phyloP scores from a whole-genome alignment of 2,797 vertebrate species.

The Heteromormyrus szaboi region DNA sequence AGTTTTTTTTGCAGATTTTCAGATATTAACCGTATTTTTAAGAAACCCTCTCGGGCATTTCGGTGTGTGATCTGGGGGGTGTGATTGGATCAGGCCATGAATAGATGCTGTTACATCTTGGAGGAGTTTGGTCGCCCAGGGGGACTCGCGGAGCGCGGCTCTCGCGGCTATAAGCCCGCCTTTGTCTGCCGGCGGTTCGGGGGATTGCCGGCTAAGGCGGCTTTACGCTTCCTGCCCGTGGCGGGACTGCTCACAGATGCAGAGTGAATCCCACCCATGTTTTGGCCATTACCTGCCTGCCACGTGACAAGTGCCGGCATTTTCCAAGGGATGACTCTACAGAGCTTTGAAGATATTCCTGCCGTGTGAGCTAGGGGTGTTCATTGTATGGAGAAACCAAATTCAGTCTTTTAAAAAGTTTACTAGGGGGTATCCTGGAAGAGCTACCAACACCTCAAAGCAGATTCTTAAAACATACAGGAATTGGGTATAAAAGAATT shows the following conservation, averaged over 20 bases:
- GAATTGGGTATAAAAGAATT: neutral
- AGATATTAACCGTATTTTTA: neutral
- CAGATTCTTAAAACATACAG: neutral
- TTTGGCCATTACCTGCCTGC: neutral
- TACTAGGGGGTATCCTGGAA: neutral
- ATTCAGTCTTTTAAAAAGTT: neutral
- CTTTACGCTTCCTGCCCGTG: neutral
- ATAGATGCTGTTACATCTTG: neutral
- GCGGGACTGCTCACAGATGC: neutral
- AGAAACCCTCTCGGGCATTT: neutral
- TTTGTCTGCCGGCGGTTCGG: neutral
- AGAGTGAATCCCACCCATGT: neutral
- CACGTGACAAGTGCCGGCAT: neutral
- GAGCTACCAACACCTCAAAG: neutral
- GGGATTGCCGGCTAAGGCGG: neutral
- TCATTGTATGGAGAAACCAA: neutral
- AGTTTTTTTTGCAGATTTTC: neutral
- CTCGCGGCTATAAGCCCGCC: neutral
- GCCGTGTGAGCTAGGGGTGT: neutral
- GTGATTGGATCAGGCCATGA: neutral
- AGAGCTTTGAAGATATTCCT: neutral
- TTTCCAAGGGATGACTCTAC: neutral
- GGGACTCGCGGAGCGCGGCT: neutral
- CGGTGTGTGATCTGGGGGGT: constrained; percentile 13
- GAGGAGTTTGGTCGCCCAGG: neutral